Conservation (phyloP, 2,888 invertebrate genomes). For the Drosophila suboccidentalis region DNA sequence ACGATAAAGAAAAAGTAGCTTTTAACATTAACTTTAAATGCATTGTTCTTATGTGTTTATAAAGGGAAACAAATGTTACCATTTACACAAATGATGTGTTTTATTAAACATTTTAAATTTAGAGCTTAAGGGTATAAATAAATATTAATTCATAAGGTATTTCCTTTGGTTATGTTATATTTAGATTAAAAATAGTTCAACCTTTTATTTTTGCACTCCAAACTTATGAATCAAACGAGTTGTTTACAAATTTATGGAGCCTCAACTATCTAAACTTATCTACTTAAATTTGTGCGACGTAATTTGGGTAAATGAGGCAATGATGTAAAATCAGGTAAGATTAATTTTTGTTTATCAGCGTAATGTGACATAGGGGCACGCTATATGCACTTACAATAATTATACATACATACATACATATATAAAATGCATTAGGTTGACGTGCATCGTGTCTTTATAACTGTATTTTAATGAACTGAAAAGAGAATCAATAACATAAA, state of each 20-base stretch:
- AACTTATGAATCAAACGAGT: too few relatives aligned
- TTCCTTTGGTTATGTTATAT: too few relatives aligned
- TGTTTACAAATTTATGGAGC: too few relatives aligned
- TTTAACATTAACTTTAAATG: background rate
- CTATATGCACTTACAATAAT: background rate
- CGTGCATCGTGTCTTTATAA: background rate
- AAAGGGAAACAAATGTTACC: background rate
- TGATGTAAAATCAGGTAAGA: background rate
- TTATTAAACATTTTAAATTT: too few relatives aligned
- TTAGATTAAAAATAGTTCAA: too few relatives aligned
- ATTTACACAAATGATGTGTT: background rate
- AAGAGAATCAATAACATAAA: background rate
- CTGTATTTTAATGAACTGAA: background rate
- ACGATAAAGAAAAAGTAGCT: background rate
- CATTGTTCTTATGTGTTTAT: background rate
- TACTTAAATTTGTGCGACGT: too few relatives aligned
- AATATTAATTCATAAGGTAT: too few relatives aligned
- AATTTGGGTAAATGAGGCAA: background rate
- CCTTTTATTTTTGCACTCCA: too few relatives aligned
- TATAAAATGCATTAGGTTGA: background rate
- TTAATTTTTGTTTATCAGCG: conserved; percentile 9
- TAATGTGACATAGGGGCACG: background rate
- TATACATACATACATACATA: background rate
- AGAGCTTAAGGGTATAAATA: too few relatives aligned
- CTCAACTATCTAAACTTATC: too few relatives aligned